Percentiles rank a stretch among this genome's conserved stretches.
These are phyloP conservation scores for Conistra vaccinii DNA, from an alignment of 2,888 invertebrate species.

Conservation along the genomic window DNA sequence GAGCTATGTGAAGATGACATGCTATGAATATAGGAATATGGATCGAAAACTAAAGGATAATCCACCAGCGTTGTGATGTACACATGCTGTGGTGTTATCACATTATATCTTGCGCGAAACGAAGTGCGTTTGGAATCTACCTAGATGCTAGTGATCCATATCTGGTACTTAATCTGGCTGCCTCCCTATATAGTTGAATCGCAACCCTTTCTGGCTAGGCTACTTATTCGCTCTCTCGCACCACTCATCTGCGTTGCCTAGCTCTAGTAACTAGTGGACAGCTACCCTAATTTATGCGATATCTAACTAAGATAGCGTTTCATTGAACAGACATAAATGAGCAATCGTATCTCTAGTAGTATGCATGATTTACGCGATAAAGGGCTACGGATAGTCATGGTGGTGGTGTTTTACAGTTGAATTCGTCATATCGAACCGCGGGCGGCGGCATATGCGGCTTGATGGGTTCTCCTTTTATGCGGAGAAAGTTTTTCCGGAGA, in stretches of 20 bases:
- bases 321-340: background rate
- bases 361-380: constrained; percentile 35
- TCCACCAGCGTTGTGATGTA: background rate
- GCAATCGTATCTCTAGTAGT: constrained; percentile 3
- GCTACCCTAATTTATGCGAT: background rate
- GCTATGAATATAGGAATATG: background rate
- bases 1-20: background rate
- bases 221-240: background rate
- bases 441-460: constrained; percentile 88
- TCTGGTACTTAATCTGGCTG: background rate
- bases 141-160: background rate
- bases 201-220: background rate
- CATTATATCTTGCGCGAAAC: too few relatives aligned
- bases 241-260: background rate
- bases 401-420: constrained; percentile 87
- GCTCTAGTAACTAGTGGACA: constrained; percentile 19
- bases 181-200: background rate
- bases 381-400: constrained; percentile 72
- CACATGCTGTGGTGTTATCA: background rate
- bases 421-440: constrained; percentile 90
- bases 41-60: background rate
- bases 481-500: constrained; percentile 89
- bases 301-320: background rate
- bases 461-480: constrained; percentile 89
- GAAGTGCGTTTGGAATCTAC: background rate